These are phyloP conservation scores for Mola mola DNA, from an alignment of 2,113 vertebrate genomes.

Conservation along the genomic window DNA sequence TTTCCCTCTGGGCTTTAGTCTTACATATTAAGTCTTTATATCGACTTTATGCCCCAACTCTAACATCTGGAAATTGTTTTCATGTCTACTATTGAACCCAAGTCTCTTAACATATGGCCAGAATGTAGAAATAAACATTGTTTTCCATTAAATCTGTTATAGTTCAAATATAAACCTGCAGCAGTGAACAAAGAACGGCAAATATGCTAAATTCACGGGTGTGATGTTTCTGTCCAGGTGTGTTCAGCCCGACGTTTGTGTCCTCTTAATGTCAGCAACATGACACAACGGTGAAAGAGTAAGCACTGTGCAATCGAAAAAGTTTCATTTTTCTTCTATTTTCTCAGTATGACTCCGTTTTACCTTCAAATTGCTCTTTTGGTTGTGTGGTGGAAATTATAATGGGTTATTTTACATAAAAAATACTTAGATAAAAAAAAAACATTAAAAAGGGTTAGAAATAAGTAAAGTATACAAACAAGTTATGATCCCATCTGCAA, in stretches of 20 bases:
- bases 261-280: constrained; percentile 63
- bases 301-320: constrained; percentile 58
- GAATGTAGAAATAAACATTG: no score
- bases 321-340: no score
- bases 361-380: no score
- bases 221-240: constrained; percentile 40
- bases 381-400: no score
- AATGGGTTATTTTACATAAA: not conserved
- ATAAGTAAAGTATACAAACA: not conserved
- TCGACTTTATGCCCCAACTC: constrained; percentile 25
- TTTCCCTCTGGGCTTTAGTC: not conserved
- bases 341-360: no score
- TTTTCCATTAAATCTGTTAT: not conserved
- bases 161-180: constrained; percentile 47
- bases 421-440: not conserved
- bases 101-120: no score
- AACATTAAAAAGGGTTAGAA: not conserved
- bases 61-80: no score
- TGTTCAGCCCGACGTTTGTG: constrained; percentile 51
- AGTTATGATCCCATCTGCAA: not conserved
- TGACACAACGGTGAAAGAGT: constrained; percentile 40
- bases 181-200: no score
- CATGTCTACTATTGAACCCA: no score
- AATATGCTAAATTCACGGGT: no score
- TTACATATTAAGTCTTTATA: constrained; percentile 41